phyloP scores from a whole-genome alignment of 2,888 invertebrate genomes.

The Homarus gammarus region DNA sequence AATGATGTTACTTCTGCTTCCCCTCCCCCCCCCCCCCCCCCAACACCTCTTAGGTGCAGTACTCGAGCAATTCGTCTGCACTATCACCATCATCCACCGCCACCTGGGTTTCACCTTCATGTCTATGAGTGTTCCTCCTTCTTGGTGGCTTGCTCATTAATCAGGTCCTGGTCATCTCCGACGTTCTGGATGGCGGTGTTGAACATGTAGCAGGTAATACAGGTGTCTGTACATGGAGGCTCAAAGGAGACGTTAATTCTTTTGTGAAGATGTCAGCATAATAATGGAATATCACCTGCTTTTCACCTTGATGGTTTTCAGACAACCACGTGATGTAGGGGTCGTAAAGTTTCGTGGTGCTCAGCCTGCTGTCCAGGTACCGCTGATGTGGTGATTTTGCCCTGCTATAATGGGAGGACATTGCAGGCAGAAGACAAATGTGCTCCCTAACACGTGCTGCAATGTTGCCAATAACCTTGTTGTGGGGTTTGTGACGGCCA shows the following conservation, averaged over 20 bases:
- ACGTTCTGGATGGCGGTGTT: constrained; percentile 16
- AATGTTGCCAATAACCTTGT: constrained; percentile 31
- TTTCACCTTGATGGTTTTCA: not conserved
- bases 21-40: too few relatives aligned
- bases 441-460: constrained; percentile 35
- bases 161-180: constrained; percentile 9
- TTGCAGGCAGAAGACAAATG: constrained; percentile 43
- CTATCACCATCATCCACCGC: too few relatives aligned
- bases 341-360: too few relatives aligned
- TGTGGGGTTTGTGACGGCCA: constrained; percentile 1
- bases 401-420: constrained; percentile 30
- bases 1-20: too few relatives aligned
- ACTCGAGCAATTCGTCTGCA: too few relatives aligned
- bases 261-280: constrained; percentile 31
- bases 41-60: too few relatives aligned
- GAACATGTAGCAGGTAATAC: constrained; percentile 34
- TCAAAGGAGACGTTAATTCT: constrained; percentile 53
- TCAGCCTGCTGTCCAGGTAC: too few relatives aligned
- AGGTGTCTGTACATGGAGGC: constrained; percentile 37
- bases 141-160: too few relatives aligned
- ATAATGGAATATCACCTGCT: constrained; percentile 31
- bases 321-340: too few relatives aligned
- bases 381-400: constrained; percentile 25
- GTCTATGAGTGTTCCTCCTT: too few relatives aligned
- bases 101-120: too few relatives aligned